Evolutionary conservation across 2,797 vertebrate genomes (phyloP), one percentile per base, ranked within the genome.

Genomic region (Myiotriccus ornatus): DNA sequence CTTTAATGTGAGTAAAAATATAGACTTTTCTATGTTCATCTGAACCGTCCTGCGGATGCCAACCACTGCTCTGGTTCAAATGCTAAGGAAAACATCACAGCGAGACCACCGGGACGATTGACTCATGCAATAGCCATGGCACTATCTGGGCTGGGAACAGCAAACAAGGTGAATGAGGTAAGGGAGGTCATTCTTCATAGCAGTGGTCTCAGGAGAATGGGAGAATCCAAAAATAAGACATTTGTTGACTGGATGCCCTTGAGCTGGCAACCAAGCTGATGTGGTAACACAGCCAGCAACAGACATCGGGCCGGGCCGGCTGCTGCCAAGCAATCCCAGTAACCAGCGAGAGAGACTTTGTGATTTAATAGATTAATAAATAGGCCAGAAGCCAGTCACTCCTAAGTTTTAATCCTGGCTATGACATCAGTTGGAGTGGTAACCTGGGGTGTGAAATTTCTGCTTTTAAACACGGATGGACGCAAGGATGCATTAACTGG

Each of bases 151-250:
- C 90, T 3, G 15, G 93, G 85, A 97, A 95, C 89, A 96, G 93
- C 95, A 97, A 96, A 96, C 95, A 97, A 95, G 96, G 97, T 97
- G 96, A 98, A 97, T 97, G 95, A 97, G 95, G 95, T 93, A 97
- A 96, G 71, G 50, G 86, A 96, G 93, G 91, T 92, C 96, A 73
- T 86, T 97, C 93, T 94, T 93, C 83, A 53, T 35, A 87, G 87
- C 87, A 91, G 8, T 37, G 63, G 92, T 75, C 96, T 94, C 96
- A 62, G 90, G 92, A 96, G 97, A 89, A 69, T 13, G 16, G 84
- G 65, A 84, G 87, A 95, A 96, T 97, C 97, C 96, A 97, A 97
- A 98, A 98, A 97, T 96, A 97, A 98, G 97, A 84, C 81, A 70
- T 46, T 94, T 93, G 87, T 97, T 96, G 97, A 97, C 95, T 95